phyloP scores from a whole-genome alignment of 2,888 invertebrate genomes.

The Chrysolina americana region DNA sequence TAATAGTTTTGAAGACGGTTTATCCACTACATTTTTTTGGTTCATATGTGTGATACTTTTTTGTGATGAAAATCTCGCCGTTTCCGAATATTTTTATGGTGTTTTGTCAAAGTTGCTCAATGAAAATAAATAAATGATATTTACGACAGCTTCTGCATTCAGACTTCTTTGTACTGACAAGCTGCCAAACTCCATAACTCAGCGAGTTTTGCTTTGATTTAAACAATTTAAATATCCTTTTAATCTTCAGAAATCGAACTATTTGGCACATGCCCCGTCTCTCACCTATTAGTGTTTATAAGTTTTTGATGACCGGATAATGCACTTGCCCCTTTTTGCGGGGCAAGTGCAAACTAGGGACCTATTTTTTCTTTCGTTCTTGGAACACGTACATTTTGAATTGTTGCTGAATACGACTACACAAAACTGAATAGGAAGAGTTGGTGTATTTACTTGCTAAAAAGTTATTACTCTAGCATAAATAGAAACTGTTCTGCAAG shows the following conservation, averaged over 20 bases:
- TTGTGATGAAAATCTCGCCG: too few relatives aligned
- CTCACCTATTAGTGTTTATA: neutral
- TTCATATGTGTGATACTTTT: neutral
- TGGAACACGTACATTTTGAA: neutral
- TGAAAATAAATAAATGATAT: neutral
- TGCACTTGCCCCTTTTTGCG: neutral
- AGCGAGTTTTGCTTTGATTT: neutral
- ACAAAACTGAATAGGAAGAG: neutral
- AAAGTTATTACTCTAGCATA: neutral
- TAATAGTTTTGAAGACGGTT: too few relatives aligned
- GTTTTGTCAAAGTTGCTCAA: neutral
- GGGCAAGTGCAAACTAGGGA: neutral
- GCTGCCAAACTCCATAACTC: neutral
- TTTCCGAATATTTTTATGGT: neutral
- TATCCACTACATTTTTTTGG: neutral
- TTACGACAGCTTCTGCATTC: neutral
- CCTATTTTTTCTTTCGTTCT: neutral
- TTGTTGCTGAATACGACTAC: neutral
- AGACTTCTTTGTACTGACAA: neutral
- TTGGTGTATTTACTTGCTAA: neutral
- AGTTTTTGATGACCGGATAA: neutral
- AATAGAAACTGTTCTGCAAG: neutral
- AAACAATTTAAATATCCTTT: neutral
- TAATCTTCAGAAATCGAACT: too few relatives aligned
- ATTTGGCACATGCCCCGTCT: neutral